Evolutionary conservation across 2,113 vertebrate species (phyloP), one percentile per base, ranked within the genome.

Genomic region (Mobula birostris): DNA sequence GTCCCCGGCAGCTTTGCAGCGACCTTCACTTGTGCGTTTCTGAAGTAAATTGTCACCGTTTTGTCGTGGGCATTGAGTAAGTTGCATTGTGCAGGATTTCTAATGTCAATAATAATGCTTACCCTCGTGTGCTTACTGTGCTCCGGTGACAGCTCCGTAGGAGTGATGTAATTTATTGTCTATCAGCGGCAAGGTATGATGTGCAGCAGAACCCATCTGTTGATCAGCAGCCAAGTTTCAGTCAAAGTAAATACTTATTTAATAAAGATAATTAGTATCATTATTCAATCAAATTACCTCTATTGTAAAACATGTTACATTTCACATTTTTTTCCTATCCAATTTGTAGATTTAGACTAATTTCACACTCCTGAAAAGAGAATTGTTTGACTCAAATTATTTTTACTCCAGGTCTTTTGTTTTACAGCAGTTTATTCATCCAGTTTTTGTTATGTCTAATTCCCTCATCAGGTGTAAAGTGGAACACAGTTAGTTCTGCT

Each of bases 391-490:
- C 5, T 74, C 11, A 14, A 68, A 91, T 92, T 48, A 48, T 93
- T 72, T 74, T 93, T 93, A 36, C 70, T 74, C 70, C 32, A 15
- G 48, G 36, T 72, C 91, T 72, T 72, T 72, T 12, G 19, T 74
- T 40, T 40, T 48, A 19, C 88, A 91, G 68, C 68, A 92, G 40
- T 32, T 92, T 70, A 93, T 74, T 93, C 68, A 74, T 40, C 32
- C 14, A 93, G 29, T 21, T 29, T 40, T 24, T 76, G 48, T 74
- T 56, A 29, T 11, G 36, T 24, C 8, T 24, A 40, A 48, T 24
- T 93, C 91, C 91, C 91, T 93, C 91, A 76, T 74, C 91, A 74
- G 91, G 91, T 76, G 56, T 29, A 92, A 68, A 27, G 90, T 92
- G 40, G 90, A 92, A 92, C 72, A 32, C 66, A 92, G 72, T 92